Evolutionary conservation across 2,888 invertebrate genomes (phyloP).

Genomic region (Volucella inanis): DNA sequence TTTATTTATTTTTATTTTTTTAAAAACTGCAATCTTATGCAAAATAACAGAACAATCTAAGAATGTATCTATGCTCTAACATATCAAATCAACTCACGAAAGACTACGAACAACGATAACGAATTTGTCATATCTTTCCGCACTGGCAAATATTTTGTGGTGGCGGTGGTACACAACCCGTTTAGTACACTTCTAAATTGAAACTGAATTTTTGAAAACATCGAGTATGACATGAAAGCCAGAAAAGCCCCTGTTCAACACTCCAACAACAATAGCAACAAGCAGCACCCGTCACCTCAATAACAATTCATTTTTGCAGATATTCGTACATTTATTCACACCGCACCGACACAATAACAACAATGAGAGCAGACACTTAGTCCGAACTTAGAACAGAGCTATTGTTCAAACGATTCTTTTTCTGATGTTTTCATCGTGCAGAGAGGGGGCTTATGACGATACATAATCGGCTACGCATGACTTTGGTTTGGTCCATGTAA

Average conservation of each 20-base stretch:
- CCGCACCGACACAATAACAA: slow-evolving; percentile 1
- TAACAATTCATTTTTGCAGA: slow-evolving; percentile 44
- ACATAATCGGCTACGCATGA: not conserved
- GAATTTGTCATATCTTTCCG: slow-evolving; percentile 66
- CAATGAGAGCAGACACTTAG: slow-evolving; percentile 47
- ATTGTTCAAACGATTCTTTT: slow-evolving; percentile 27
- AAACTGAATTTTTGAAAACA: slow-evolving; percentile 67
- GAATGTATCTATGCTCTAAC: too few species aligned
- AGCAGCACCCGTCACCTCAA: slow-evolving; percentile 56
- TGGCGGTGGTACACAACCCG: slow-evolving; percentile 61
- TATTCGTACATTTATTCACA: slow-evolving; percentile 63
- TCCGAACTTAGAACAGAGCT: slow-evolving; percentile 29
- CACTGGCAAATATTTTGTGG: slow-evolving; percentile 17
- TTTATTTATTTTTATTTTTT: too few species aligned
- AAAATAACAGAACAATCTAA: slow-evolving; percentile 13
- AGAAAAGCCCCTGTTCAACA: slow-evolving; percentile 1
- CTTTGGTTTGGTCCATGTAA: too few species aligned
- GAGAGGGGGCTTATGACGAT: slow-evolving; percentile 39
- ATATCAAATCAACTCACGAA: slow-evolving; percentile 29
- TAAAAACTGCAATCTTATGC: slow-evolving; percentile 14
- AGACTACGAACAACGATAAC: slow-evolving; percentile 62
- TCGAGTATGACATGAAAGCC: slow-evolving; percentile 67
- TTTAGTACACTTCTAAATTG: slow-evolving; percentile 68
- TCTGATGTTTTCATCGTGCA: slow-evolving; percentile 40
- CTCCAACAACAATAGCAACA: slow-evolving; percentile 22